Base-by-base conservation (phyloP, 2,888 invertebrate genomes). In the Lycaena phlaeas region DNA sequence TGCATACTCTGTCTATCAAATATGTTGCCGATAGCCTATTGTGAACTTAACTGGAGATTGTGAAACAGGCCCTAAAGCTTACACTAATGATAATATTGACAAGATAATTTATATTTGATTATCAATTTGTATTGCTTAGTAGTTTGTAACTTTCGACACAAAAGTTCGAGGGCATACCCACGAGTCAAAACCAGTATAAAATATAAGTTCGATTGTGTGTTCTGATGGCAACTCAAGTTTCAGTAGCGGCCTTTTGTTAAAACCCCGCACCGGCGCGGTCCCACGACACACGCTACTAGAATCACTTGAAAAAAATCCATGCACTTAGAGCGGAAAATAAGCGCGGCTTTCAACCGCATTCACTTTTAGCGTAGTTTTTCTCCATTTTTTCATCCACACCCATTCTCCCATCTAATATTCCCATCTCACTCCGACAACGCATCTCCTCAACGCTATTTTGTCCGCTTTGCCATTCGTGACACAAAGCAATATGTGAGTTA, bases 341-440 rank as follows among this genome's bases (percentile, higher is more conserved):
- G 79, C 78, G 74, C 63, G 75, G 75, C 81, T 81, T 81, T 82
- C 81, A 79, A 82, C 84, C 81, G 84, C 84, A 79, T 84, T 84
- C 81, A 82, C 82, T 82, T 82, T 82, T 81, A 82, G 81, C 81
- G 76, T 79, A 82, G 84, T 82, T 84, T 82, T 81, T 81, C 79
- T 81, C 82, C 68, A n/a, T n/a, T 79, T 79, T 82, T 81, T 75
- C 76, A 66, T 78, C 75, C 75, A 69, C 66, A 68, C 70, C 74
- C 75, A 69, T 72, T 78, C 77, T 73, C 68, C 67, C 65, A 66
- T 67, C 68, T 58, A 56, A 55, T 62, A 59, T 67, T 59, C 58
- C 76, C 73, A 56, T 79, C 79, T 69, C 77, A 56, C 68, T 78
- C 75, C 53, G 44, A 60, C 76, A 51, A 52, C 57, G 57, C 66